Percentiles rank a stretch among this genome's conserved stretches.
Evolutionary conservation across 2,888 invertebrate genomes (phyloP).

Genomic region (Caenorhabditis sp.): DNA sequence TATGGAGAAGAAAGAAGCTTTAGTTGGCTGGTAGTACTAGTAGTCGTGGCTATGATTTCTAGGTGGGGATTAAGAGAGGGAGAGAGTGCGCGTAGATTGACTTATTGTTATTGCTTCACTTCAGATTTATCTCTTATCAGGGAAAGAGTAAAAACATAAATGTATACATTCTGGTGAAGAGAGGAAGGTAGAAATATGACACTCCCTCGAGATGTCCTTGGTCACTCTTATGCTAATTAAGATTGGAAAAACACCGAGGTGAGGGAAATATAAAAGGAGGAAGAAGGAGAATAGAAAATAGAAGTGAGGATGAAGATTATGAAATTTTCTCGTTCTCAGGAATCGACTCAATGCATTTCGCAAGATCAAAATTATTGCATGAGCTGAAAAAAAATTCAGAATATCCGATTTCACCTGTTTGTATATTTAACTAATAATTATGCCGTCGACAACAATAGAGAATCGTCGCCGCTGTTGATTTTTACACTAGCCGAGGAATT

Average conservation of each 20-base stretch:
- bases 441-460: not conserved
- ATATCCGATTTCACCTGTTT: conserved; percentile 12
- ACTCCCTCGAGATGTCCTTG: conserved; percentile 34
- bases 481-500: conserved; percentile 3
- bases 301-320: too few relatives aligned
- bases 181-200: not conserved
- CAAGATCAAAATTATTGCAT: not conserved
- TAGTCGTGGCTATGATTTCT: conserved; percentile 30
- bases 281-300: not conserved
- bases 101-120: not conserved
- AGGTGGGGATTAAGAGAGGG: conserved; percentile 56
- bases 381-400: too few relatives aligned
- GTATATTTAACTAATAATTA: conserved; percentile 5
- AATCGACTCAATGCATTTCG: not conserved
- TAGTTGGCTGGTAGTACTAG: not conserved
- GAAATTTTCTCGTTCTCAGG: too few relatives aligned
- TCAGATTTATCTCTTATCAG: too few relatives aligned
- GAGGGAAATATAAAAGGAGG: conserved; percentile 8
- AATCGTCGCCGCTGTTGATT: not conserved
- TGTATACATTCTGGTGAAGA: conserved; percentile 6
- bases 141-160: not conserved
- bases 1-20: conserved; percentile 15
- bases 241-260: conserved; percentile 43
- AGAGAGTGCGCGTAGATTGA: conserved; percentile 18
- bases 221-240: conserved; percentile 54